Percentiles rank a stretch among this genome's conserved stretches.
Evolutionary conservation across 2,113 vertebrate species (phyloP).

Genomic region (Dendrocopos noguchii): DNA sequence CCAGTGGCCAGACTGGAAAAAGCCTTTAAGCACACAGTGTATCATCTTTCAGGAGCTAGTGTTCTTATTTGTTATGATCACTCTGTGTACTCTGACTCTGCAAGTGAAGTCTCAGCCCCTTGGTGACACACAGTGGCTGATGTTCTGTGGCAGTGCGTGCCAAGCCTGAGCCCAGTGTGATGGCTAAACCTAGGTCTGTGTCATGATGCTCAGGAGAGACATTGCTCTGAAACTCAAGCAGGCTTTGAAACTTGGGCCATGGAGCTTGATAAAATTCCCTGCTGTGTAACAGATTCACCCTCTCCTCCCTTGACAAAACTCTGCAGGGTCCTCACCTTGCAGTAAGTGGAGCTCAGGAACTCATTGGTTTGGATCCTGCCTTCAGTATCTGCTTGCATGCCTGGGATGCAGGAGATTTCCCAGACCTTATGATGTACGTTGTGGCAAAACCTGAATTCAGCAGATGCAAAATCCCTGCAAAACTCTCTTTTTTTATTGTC

Average conservation of each 20-base stretch:
- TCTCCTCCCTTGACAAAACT: not conserved
- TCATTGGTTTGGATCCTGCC: not conserved
- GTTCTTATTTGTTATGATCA: not conserved
- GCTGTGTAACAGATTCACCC: not conserved
- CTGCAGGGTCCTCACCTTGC: not conserved
- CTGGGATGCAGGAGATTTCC: not conserved
- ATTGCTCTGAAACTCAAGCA: not conserved
- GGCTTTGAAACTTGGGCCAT: not conserved
- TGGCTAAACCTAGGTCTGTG: fast-evolving
- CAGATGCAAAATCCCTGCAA: not conserved
- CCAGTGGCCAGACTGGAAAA: not conserved
- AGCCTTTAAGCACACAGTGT: not conserved
- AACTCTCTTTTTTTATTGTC: not conserved
- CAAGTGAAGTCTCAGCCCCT: not conserved
- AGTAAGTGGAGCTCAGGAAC: not conserved
- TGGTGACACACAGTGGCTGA: not conserved
- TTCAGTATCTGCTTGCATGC: not conserved
- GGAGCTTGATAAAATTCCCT: not conserved
- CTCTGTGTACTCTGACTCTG: not conserved
- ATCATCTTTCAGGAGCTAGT: not conserved
- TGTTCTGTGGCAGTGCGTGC: not conserved
- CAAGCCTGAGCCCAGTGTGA: not conserved
- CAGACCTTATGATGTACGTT: not conserved
- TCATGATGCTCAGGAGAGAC: not conserved
- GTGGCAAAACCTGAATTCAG: not conserved